A percentile compares a stretch with the other conserved stretches of the same genome.
Conservation (phyloP, 2,797 vertebrate genomes). For the Sternotherus odoratus region DNA sequence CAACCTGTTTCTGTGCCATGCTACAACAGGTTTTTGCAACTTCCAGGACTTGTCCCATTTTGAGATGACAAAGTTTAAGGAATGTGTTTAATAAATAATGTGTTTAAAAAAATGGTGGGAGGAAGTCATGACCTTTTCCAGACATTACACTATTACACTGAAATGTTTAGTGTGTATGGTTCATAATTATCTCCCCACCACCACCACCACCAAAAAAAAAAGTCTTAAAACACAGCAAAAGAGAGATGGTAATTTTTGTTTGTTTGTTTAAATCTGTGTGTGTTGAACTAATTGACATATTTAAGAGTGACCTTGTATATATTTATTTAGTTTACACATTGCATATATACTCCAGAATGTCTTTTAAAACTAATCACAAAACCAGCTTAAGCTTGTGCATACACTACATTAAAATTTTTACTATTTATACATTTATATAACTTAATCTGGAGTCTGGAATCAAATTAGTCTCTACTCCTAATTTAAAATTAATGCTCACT, state of each 20-base stretch:
- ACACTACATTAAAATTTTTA: neutral
- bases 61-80: neutral
- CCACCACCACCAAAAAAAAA: too few species aligned
- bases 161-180: neutral
- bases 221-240: neutral
- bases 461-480: slow-evolving; percentile 17
- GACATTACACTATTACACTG: neutral
- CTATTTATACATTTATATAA: neutral
- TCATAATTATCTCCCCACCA: neutral
- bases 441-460: neutral
- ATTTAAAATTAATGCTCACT: slow-evolving; percentile 17
- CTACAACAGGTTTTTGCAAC: neutral
- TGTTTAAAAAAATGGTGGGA: too few species aligned
- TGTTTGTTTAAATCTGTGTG: neutral
- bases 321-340: neutral
- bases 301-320: neutral
- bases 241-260: neutral
- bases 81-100: neutral
- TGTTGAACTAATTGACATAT: neutral
- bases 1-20: neutral
- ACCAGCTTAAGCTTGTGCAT: neutral
- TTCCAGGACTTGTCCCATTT: neutral
- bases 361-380: neutral
- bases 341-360: neutral
- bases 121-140: neutral